Evolutionary conservation across 1,140 invertebrate species (phyloP), one percentile per base, ranked within the genome.

Genomic region (Camponotus vicinus): DNA sequence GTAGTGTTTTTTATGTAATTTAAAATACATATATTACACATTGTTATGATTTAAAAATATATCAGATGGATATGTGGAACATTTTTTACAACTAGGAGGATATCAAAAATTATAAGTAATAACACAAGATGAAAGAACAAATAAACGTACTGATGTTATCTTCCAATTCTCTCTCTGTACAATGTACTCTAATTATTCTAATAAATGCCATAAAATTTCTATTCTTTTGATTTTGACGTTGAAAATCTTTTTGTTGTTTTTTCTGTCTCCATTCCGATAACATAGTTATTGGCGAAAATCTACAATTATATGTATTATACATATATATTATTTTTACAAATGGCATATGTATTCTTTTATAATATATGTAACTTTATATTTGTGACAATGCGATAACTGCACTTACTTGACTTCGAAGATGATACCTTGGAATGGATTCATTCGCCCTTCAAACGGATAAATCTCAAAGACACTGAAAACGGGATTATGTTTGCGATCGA

Each of bases 371-470:
- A 78, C 21, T 67, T 52, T 52, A 18, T 69, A 27, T 52, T 18
- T 79, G 11, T 13, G 18, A 52, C 13, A 7, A 64, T 71, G 40
- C 37, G 9, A 61, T 52, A 52, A 64, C 21, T 9, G 6, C 0
- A 76, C 88, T 89, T 77, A 93, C 93, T 76, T 86, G 9, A 94
- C 85, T 49, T 89, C 88, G 34, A 93, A 91, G 37, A 91, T 86
- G 9, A 85, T 85, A 32, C 88, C 86, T 87, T 94, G 91, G 34
- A 93, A 93, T 3, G 93, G 90, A n/a, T 79, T 87, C 64, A 94
- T 85, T 21, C 83, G 84, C 13, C 92, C 93, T 86, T 93, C 91
- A 0, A 69, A 32, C 2, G 93, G 93, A 27, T 79, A 40, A 45
- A 94, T 88, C 13, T 88, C 66, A 34, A 94, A 93, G n/a, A 67